phyloP scores from a whole-genome alignment of 2,113 vertebrate species.

The Lycaon pictus region DNA sequence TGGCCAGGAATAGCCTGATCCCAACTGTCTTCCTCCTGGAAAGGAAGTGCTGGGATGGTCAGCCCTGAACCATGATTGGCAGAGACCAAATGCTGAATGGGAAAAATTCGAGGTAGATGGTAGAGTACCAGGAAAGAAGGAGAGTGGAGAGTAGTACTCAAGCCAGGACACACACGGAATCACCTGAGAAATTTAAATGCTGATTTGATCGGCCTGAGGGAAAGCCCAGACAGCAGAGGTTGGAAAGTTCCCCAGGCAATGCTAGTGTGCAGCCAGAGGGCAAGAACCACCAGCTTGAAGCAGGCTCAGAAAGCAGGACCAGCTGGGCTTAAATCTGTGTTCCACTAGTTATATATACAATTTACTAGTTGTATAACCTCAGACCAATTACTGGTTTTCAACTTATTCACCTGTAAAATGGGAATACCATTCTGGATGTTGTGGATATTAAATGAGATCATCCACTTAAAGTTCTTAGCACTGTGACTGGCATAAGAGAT shows the following conservation, averaged over 20 bases:
- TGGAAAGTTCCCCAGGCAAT: not conserved
- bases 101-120: not conserved
- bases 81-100: not conserved
- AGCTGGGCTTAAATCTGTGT: not conserved
- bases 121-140: accelerated
- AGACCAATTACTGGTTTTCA: not conserved
- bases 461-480: not conserved
- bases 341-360: not conserved
- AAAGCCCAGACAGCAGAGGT: not conserved
- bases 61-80: not conserved
- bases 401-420: not conserved
- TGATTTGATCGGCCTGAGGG: not conserved
- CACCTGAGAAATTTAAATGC: not conserved
- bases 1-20: not conserved
- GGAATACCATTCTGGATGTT: not conserved
- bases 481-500: not conserved
- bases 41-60: not conserved
- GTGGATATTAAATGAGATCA: not conserved
- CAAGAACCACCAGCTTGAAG: not conserved
- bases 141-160: not conserved
- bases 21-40: not conserved
- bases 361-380: not conserved
- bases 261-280: not conserved
- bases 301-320: not conserved
- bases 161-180: not conserved